Conservation (phyloP, 1,140 invertebrate genomes). For the Macrocentrus cingulum region DNA sequence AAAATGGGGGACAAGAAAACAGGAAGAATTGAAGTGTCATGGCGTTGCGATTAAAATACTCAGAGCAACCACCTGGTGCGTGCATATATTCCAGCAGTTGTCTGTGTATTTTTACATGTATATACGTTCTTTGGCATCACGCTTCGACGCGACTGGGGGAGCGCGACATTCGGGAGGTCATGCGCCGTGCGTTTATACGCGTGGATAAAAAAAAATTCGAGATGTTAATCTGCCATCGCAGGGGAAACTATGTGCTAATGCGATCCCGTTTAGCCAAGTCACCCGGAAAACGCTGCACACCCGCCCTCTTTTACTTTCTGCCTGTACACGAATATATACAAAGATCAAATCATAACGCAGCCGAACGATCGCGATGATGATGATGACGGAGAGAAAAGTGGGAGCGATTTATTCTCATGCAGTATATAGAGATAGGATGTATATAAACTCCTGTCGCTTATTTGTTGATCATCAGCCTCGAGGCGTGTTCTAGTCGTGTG, state of each 20-base stretch:
- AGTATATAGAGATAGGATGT: slow-evolving; percentile 8
- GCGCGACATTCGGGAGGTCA: slow-evolving; percentile 12
- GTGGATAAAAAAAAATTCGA: slow-evolving; percentile 34
- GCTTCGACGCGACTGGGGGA: slow-evolving; percentile 12
- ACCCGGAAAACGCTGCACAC: slow-evolving; percentile 58
- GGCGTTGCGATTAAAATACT: slow-evolving; percentile 10
- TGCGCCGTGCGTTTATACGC: slow-evolving; percentile 6
- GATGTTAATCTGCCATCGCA: slow-evolving; percentile 55
- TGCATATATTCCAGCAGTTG: not conserved
- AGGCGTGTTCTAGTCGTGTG: slow-evolving; percentile 40
- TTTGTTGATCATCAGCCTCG: slow-evolving; percentile 54
- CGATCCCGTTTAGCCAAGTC: slow-evolving; percentile 61
- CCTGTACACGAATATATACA: slow-evolving; percentile 28
- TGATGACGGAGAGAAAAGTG: slow-evolving; percentile 10
- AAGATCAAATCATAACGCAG: slow-evolving; percentile 50
- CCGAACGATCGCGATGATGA: slow-evolving; percentile 28
- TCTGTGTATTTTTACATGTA: slow-evolving; percentile 2
- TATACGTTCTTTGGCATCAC: slow-evolving; percentile 16
- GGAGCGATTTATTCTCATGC: slow-evolving; percentile 10
- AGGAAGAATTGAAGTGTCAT: slow-evolving; percentile 8
- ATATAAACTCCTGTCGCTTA: slow-evolving; percentile 40
- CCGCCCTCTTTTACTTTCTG: too few relatives aligned
- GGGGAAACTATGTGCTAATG: slow-evolving; percentile 57
- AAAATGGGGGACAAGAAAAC: not conserved
- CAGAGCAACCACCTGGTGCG: slow-evolving; percentile 20